Evolutionary conservation across 2,888 invertebrate genomes (phyloP).

Genomic region (Tineola bisselliella): DNA sequence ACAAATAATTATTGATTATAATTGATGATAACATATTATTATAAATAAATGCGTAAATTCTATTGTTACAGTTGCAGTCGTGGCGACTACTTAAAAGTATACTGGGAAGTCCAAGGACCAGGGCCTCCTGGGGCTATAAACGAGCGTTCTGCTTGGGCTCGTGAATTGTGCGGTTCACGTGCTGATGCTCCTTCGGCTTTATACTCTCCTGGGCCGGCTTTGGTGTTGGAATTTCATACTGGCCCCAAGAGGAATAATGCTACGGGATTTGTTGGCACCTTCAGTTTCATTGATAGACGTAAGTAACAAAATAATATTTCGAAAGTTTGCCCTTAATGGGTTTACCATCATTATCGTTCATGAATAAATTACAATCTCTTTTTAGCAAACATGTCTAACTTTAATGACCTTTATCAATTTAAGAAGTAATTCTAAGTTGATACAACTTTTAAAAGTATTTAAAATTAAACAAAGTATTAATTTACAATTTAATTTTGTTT

Average conservation of each 20-base stretch:
- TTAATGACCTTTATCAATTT: too few relatives aligned
- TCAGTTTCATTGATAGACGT: slow-evolving; percentile 81
- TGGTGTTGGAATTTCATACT: slow-evolving; percentile 80
- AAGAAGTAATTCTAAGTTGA: too few relatives aligned
- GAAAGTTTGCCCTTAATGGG: too few relatives aligned
- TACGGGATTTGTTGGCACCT: slow-evolving; percentile 79
- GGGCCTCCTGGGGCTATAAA: slow-evolving; percentile 76
- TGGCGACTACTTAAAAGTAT: slow-evolving; percentile 82
- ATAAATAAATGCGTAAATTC: too few relatives aligned
- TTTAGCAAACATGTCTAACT: too few relatives aligned
- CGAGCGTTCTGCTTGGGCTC: slow-evolving; percentile 80
- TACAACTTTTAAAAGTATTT: background rate
- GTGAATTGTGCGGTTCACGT: slow-evolving; percentile 75
- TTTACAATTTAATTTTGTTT: background rate
- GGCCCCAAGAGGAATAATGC: slow-evolving; percentile 59
- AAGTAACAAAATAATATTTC: slow-evolving; percentile 45
- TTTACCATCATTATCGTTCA: too few relatives aligned
- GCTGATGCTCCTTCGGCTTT: slow-evolving; percentile 75
- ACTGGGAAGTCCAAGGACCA: slow-evolving; percentile 78
- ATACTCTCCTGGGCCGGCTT: slow-evolving; percentile 78
- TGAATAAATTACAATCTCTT: too few relatives aligned
- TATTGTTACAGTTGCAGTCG: slow-evolving; percentile 74
- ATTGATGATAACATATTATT: too few relatives aligned
- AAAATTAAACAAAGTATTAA: background rate
- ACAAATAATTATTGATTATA: too few relatives aligned